Conservation (phyloP, 2,113 vertebrate genomes). For the Ceratotherium simum region DNA sequence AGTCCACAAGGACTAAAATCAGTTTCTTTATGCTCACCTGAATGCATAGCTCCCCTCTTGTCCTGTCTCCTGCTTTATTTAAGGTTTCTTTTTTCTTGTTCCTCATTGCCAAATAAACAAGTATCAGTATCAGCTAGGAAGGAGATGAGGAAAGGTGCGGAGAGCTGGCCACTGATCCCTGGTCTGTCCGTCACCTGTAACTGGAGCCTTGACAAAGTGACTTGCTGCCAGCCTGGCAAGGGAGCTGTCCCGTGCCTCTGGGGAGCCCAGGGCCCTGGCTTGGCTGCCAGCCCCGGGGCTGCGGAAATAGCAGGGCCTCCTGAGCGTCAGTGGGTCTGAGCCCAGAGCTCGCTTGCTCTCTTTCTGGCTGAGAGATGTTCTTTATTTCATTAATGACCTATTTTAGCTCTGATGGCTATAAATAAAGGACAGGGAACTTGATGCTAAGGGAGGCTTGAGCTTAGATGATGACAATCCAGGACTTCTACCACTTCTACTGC, state of each 20-base stretch:
- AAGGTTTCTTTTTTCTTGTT: not conserved
- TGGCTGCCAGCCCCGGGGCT: not conserved
- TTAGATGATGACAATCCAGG: not conserved
- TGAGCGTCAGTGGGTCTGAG: not conserved
- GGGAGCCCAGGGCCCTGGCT: slow-evolving; percentile 40
- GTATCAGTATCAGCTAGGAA: slow-evolving; percentile 63
- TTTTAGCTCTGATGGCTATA: slow-evolving; percentile 44
- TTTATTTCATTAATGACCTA: slow-evolving; percentile 8
- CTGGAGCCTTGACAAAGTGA: slow-evolving; percentile 67
- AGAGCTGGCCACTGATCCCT: slow-evolving; percentile 54
- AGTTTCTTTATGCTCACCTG: not conserved
- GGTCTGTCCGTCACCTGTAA: slow-evolving; percentile 56
- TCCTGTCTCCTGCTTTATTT: not conserved
- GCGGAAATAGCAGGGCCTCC: not conserved
- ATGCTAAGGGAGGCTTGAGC: not conserved
- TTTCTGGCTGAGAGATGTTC: slow-evolving; percentile 37
- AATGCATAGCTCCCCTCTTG: not conserved
- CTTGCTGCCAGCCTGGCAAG: slow-evolving; percentile 50
- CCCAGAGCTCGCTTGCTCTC: slow-evolving; percentile 2
- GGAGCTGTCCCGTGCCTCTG: slow-evolving; percentile 14
- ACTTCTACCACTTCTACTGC: not conserved
- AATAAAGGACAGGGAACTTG: not conserved
- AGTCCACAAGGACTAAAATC: not conserved
- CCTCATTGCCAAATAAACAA: slow-evolving; percentile 73
- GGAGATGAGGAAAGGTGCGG: not conserved